Conservation (phyloP, 2,797 vertebrate species). For the Malacoctenus gilli region DNA sequence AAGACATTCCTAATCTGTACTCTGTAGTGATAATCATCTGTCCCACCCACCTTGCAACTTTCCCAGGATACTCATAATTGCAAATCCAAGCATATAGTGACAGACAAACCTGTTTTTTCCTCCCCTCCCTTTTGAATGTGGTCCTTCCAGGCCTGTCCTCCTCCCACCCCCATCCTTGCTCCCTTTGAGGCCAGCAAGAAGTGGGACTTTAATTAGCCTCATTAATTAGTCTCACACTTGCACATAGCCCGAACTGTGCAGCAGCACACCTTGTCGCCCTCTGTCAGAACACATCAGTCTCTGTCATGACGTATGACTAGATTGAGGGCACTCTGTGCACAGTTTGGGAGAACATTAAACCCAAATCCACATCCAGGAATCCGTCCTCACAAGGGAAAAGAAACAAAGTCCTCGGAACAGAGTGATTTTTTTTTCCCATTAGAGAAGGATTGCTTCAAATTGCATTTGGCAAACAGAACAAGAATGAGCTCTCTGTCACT, state of each 20-base stretch:
- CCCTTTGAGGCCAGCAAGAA: slow-evolving; percentile 70
- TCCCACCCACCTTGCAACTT: slow-evolving; percentile 24
- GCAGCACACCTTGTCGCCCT: slow-evolving; percentile 41
- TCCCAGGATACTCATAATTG: slow-evolving; percentile 1
- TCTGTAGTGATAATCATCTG: slow-evolving; percentile 1
- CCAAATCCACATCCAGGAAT: slow-evolving; percentile 11
- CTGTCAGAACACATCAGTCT: slow-evolving; percentile 33
- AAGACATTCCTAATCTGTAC: no score
- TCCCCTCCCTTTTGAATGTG: slow-evolving; percentile 49
- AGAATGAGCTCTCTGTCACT: no score
- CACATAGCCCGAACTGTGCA: slow-evolving; percentile 41
- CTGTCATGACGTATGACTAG: slow-evolving; percentile 26
- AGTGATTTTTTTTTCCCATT: no score
- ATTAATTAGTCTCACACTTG: slow-evolving; percentile 69
- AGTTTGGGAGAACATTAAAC: slow-evolving; percentile 23
- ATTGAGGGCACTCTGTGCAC: slow-evolving; percentile 17
- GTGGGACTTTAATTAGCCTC: slow-evolving; percentile 75
- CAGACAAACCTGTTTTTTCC: slow-evolving; percentile 9
- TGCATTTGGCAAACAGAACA: no score
- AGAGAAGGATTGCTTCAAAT: no score
- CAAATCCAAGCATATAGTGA: slow-evolving; percentile 2
- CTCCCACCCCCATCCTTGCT: slow-evolving; percentile 12
- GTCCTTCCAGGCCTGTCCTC: slow-evolving; percentile 65
- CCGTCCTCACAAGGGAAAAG: background rate
- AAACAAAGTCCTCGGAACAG: no score